Conservation (phyloP, 2,888 invertebrate genomes). For the Cantharis lateralis region DNA sequence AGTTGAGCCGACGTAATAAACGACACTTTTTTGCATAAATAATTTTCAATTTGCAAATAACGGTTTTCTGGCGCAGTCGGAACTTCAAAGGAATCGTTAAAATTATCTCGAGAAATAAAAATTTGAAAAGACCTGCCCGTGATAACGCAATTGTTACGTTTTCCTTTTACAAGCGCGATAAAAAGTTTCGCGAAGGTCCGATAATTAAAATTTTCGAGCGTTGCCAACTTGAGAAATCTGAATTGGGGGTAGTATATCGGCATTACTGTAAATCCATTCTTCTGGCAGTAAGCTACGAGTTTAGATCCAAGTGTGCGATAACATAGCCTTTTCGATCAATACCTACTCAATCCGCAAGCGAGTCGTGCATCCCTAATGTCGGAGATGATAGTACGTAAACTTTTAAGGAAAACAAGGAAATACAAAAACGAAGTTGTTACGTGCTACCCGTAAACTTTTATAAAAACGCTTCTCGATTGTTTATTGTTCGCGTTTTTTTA, state of each 20-base stretch:
- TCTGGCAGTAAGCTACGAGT: conserved; percentile 39
- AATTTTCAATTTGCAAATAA: not conserved
- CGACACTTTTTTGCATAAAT: not conserved
- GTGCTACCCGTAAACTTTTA: not conserved
- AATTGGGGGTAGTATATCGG: conserved; percentile 29
- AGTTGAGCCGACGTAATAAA: not conserved
- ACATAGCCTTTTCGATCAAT: conserved; percentile 39
- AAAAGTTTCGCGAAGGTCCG: not conserved
- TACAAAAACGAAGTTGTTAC: conserved; percentile 20
- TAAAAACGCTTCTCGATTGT: conserved; percentile 2
- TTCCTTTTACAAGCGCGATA: not conserved
- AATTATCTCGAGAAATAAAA: not conserved
- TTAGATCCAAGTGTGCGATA: conserved; percentile 42
- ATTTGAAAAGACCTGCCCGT: not conserved
- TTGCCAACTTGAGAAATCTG: conserved; percentile 10
- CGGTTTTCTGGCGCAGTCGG: not conserved
- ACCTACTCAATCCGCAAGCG: conserved; percentile 37
- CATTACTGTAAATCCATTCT: conserved; percentile 39
- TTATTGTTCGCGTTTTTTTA: not conserved
- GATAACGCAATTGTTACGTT: not conserved
- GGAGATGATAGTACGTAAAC: conserved; percentile 23
- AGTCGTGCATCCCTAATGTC: conserved; percentile 34
- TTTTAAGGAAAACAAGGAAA: conserved; percentile 15
- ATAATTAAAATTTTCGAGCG: not conserved
- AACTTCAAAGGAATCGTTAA: not conserved